Base-by-base conservation (phyloP, 2,113 vertebrate species). In the Psophia crepitans region DNA sequence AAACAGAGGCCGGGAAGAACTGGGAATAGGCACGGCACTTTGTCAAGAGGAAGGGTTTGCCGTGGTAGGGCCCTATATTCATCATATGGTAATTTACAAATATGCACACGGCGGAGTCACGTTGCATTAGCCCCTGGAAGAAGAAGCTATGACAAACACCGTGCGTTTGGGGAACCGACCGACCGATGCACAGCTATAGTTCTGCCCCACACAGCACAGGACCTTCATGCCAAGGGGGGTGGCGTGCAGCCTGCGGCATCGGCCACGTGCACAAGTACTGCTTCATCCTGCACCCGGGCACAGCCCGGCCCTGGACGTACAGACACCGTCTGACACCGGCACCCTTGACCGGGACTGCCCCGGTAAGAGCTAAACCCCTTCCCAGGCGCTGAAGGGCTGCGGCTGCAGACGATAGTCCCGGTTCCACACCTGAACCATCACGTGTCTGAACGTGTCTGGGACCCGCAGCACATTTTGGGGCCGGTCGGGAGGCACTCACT, bases 21-120 rank as follows among this genome's bases (percentile, higher is more conserved):
- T 65, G 70, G 89, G 85, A 96, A 91, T 89, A 94, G 77, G 80
- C 70, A 90, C 94, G 20, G 91, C 68, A 84, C 73, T 97, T 95
- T 93, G 90, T 96, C 85, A 95, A 87, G 91, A 96, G 76, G 84
- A 95, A 96, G 87, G 81, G 22, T 96, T 91, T 88, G 54, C 90
- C 8, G 5, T 54, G 66, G 39, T 17, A 46, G 3, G 3, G 87
- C 82, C 86, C 77, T 17, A 2, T 95, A 93, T 96, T 96, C 96
- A 97, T 58, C 37, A 87, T 58, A 81, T 58, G 70, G 77, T 57
- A 92, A 87, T 95, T 95, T 80, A 56, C 86, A 82, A 85, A 88
- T 8, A 85, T 19, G 28, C 65, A 60, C 2, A 56, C 1, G 2
- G 69, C 77, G 22, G 35, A 94, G 92, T 80, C 79, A 75, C 57